Base-by-base conservation (phyloP, 2,888 invertebrate genomes). In the Mythimna albipuncta region DNA sequence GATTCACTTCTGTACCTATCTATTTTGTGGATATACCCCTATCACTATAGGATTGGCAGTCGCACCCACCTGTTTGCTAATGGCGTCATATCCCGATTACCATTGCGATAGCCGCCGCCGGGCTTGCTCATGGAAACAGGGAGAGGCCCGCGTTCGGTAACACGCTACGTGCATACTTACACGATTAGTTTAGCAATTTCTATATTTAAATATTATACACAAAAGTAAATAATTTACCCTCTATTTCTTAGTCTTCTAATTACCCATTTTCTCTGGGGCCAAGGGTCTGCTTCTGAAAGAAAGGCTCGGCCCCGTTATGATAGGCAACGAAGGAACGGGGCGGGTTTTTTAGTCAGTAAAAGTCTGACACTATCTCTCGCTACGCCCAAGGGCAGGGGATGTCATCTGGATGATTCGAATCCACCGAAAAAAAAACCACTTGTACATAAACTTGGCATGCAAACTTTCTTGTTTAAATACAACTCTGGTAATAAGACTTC, bases 31-130 rank as follows among this genome's bases (percentile, higher is more conserved):
- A 26, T 26, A 38, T 44, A 62, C 59, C 80, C 55, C 75, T 75
- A 75, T 74, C 80, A 65, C 47, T 47, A 47, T 55, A 64, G 66
- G 74, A 65, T 75, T 67, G 73, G 64, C 44, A 65, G 69, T 75
- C 83, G 57, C 83, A 83, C 83, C 69, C 69, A 69, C 69, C 58
- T 77, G 67, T 74, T 62, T 65, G 57, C 55, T 54, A 47, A 64
- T 68, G 69, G 62, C 67, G 64, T 74, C 61, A 79, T 83, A 75
- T 80, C 66, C 67, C 75, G 61, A 75, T 68, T 50, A 73, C 67
- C 55, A 67, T 38, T 72, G 64, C 80, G 59, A 57, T 79, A 47
- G 62, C 21, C n/a, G n/a, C n/a, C n/a, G n/a, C n/a, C 55, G 32
- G 54, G 57, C 63, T 59, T 44, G 61, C 50, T 65, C 50, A 50